These are phyloP conservation scores for Lucilia cuprina DNA, from an alignment of 1,140 invertebrate species.

Conservation along the genomic window DNA sequence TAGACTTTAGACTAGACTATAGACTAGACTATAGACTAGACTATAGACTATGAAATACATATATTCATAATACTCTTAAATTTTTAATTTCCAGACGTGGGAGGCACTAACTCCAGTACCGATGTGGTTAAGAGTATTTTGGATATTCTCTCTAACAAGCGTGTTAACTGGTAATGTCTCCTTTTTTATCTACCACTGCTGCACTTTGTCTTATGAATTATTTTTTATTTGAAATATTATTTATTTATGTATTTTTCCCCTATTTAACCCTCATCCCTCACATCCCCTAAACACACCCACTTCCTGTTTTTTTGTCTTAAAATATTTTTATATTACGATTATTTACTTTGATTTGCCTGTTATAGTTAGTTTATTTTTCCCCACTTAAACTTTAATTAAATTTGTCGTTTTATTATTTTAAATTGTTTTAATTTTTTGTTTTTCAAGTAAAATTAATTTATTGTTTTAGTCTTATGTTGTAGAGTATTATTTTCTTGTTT, in stretches of 20 bases:
- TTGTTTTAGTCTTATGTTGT: no score
- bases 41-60: no score
- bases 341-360: neutral
- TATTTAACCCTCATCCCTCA: no score
- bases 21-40: no score
- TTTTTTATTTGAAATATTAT: neutral
- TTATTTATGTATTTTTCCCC: neutral
- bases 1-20: no score
- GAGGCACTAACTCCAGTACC: conserved; percentile 71
- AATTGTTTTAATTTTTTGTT: no score
- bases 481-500: no score
- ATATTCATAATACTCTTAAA: no score
- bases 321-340: no score
- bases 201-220: neutral
- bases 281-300: no score
- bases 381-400: neutral
- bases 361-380: neutral
- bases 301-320: neutral
- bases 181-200: neutral
- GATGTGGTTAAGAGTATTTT: conserved; percentile 76
- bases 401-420: no score
- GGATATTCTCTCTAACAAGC: conserved; percentile 66
- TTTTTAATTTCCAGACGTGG: conserved; percentile 66
- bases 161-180: conserved; percentile 60
- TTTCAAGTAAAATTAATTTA: no score